Percentiles rank a stretch among this genome's conserved stretches.
Evolutionary conservation across 2,797 vertebrate genomes (phyloP).

Genomic region (Pantherophis alleghaniensis): DNA sequence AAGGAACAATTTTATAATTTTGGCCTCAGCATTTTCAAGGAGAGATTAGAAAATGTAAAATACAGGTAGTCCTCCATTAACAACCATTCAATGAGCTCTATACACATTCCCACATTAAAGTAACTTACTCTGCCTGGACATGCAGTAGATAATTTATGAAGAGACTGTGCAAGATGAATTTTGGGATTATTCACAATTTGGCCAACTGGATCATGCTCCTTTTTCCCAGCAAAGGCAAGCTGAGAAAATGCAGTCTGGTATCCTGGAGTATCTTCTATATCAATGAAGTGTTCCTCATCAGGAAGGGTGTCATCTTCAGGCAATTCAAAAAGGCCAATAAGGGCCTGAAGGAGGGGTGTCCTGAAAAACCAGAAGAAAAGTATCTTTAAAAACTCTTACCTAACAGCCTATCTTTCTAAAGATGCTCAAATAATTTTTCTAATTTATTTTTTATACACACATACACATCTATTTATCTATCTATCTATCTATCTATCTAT

Average conservation of each 20-base stretch:
- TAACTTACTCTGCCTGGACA: conserved; percentile 91
- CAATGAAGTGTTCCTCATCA: conserved; percentile 97
- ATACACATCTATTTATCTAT: not conserved
- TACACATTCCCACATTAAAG: not conserved
- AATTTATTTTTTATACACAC: not conserved
- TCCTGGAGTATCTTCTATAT: conserved; percentile 96
- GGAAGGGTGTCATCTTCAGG: conserved; percentile 96
- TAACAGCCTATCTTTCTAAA: not conserved
- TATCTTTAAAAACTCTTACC: not conserved
- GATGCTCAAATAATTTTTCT: not conserved
- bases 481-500: too few relatives aligned
- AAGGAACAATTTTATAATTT: not conserved
- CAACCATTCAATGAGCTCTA: not conserved
- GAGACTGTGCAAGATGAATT: conserved; percentile 93
- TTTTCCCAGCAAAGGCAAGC: conserved; percentile 94
- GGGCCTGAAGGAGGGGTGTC: conserved; percentile 91
- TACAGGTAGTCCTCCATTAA: not conserved
- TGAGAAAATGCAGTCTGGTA: conserved; percentile 99
- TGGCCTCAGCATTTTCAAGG: not conserved
- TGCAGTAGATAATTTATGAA: conserved; percentile 94
- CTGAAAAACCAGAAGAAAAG: conserved; percentile 61
- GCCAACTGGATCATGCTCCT: conserved; percentile 94
- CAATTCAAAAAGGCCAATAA: conserved; percentile 95
- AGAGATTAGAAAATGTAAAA: not conserved
- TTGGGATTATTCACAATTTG: conserved; percentile 91